A percentile compares a stretch with the other conserved stretches of the same genome.
phyloP scores from a whole-genome alignment of 2,888 invertebrate species.

The Meghimatium bilineatum region DNA sequence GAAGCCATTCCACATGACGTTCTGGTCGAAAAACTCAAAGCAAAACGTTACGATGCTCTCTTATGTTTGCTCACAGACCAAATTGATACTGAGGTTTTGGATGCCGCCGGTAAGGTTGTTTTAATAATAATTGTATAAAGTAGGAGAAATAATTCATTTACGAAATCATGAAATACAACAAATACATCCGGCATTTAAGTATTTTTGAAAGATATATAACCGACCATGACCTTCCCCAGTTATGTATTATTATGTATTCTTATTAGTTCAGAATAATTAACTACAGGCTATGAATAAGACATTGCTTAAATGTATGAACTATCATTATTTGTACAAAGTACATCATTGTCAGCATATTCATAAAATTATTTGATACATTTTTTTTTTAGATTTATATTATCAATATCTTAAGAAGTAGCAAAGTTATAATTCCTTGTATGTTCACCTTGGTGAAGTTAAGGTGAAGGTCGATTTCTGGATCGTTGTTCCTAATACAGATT shows the following conservation, averaged over 20 bases:
- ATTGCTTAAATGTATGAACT: too few relatives aligned
- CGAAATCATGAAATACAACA: not conserved
- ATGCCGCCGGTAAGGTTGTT: constrained; percentile 81
- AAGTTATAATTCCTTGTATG: not conserved
- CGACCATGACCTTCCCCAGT: too few relatives aligned
- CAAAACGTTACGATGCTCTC: constrained; percentile 83
- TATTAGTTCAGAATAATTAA: too few relatives aligned
- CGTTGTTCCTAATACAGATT: not conserved
- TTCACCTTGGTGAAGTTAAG: not conserved
- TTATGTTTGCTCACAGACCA: constrained; percentile 89
- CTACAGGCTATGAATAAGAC: too few relatives aligned
- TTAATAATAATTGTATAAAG: not conserved
- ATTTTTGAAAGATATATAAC: too few relatives aligned
- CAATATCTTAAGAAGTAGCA: not conserved
- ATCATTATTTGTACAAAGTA: not conserved
- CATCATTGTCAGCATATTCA: not conserved
- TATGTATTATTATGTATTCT: too few relatives aligned
- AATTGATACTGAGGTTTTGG: constrained; percentile 86
- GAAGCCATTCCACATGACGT: constrained; percentile 53
- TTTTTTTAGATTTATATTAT: not conserved
- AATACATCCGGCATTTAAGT: not conserved
- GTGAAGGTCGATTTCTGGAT: not conserved
- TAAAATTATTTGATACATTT: not conserved
- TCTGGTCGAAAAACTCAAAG: constrained; percentile 83
- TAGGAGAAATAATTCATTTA: not conserved